Base-by-base conservation (phyloP, 2,797 vertebrate species). In the Crocodylus rhombifer region DNA sequence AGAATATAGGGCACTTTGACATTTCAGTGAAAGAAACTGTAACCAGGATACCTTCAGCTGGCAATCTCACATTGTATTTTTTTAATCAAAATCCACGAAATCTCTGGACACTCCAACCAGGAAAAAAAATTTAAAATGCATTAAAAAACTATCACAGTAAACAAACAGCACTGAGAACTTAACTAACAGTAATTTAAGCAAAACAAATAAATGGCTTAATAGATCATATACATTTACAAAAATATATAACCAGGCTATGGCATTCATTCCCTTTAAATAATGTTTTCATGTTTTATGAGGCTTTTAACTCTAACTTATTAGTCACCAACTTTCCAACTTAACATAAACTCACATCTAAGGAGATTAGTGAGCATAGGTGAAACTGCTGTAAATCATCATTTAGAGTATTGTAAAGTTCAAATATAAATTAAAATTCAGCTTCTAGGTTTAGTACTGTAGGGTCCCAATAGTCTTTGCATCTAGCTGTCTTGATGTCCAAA, bases 31-130 rank as follows among this genome's bases (percentile, higher is more conserved):
- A 33, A 58, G 58, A 36, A 25, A 28, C 9, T 42, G 15, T 23
- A 62, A 17, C 25, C 33, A 71, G 33, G 10, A 78, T 28, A 82
- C 11, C 77, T 64, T 84, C 61, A 80, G 85, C 76, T 76, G 10
- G 14, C 14, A 61, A 13, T 21, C 42, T 51, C 42, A 51, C 42
- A 51, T 21, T 20, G 26, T 55, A 30, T 26, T 79, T 76, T 73
- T 65, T 67, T 63, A 86, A 33, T 74, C 20, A 91, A 94, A 94
- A 92, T 36, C 23, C 23, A 92, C 69, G 42, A 81, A 36, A 3
- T 21, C 2, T 73, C 55, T 51, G 67, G 55, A 88, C 23, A 80
- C 4, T 9, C 4, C 71, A 77, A 6, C 16, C 33, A 76, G n/a
- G 90, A 87, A 94, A 90, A 2, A 0, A 0, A 33, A 86, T 10